Percentiles rank a stretch among this genome's conserved stretches.
Conservation (phyloP, 2,797 vertebrate species). For the Poecilia picta region DNA sequence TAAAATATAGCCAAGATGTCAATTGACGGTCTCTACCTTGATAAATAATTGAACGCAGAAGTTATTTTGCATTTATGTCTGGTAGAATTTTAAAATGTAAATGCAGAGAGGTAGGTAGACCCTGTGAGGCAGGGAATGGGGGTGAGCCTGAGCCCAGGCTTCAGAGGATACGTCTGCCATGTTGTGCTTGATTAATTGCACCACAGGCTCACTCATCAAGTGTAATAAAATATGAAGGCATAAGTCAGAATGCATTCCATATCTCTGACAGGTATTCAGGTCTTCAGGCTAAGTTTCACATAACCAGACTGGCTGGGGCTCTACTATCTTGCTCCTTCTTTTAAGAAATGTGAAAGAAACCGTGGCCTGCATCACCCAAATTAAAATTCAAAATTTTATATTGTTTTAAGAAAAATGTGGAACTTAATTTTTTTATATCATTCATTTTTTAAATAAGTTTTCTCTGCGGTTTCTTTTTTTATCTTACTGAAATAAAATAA, state of each 20-base stretch:
- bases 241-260: constrained; percentile 74
- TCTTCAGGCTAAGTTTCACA: constrained; percentile 50
- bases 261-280: constrained; percentile 72
- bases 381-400: background rate
- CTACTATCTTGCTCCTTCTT: background rate
- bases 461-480: background rate
- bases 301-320: constrained; percentile 38
- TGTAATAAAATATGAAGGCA: constrained; percentile 81
- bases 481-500: background rate
- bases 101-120: constrained; percentile 43
- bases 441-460: background rate
- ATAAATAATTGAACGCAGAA: constrained; percentile 53
- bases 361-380: background rate
- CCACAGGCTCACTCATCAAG: constrained; percentile 76
- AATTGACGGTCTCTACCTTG: constrained; percentile 46
- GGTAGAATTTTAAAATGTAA: constrained; percentile 51
- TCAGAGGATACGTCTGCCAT: constrained; percentile 68
- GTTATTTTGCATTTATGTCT: constrained; percentile 44
- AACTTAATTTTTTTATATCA: background rate
- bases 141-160: constrained; percentile 48
- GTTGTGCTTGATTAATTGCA: constrained; percentile 77
- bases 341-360: constrained; percentile 6
- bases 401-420: background rate
- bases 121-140: constrained; percentile 56
- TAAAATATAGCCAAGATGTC: constrained; percentile 10